A percentile compares a stretch with the other conserved stretches of the same genome.
phyloP scores from a whole-genome alignment of 2,113 vertebrate genomes.

The Callionymus lyra region DNA sequence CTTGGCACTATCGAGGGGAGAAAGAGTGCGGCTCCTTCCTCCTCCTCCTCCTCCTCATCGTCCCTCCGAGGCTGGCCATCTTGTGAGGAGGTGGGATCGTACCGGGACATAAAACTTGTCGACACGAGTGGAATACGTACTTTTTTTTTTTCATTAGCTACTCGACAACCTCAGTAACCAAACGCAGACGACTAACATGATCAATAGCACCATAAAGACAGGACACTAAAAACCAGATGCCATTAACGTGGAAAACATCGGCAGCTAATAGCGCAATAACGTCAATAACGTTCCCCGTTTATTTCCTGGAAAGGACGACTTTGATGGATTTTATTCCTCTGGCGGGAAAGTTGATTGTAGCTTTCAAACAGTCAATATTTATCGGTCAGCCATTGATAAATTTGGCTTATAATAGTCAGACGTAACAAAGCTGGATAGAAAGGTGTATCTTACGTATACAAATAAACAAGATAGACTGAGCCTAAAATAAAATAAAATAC shows the following conservation, averaged over 20 bases:
- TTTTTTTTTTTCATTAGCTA: background rate
- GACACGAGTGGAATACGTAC: slow-evolving; percentile 14
- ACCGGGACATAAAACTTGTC: slow-evolving; percentile 16
- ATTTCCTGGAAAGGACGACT: slow-evolving; percentile 31
- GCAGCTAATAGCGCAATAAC: slow-evolving; percentile 12
- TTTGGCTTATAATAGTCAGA: background rate
- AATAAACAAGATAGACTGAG: too few relatives aligned
- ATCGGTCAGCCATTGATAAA: background rate
- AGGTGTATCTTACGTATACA: too few relatives aligned
- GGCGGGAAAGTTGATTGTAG: slow-evolving; percentile 25
- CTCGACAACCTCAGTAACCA: background rate
- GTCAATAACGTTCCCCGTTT: slow-evolving; percentile 28
- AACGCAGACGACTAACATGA: slow-evolving; percentile 1
- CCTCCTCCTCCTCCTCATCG: slow-evolving; percentile 28
- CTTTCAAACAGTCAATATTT: slow-evolving; percentile 14
- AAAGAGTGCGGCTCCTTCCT: slow-evolving; percentile 45
- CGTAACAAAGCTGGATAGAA: background rate
- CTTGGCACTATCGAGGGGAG: slow-evolving; percentile 30
- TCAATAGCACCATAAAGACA: slow-evolving; percentile 22
- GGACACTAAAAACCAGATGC: slow-evolving; percentile 20
- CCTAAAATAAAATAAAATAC: too few relatives aligned
- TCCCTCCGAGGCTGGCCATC: slow-evolving; percentile 32
- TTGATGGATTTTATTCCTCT: slow-evolving; percentile 23
- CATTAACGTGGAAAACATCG: slow-evolving; percentile 24
- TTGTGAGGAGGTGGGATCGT: slow-evolving; percentile 52